Conservation (phyloP, 2,797 vertebrate species). For the Rhinella marina region DNA sequence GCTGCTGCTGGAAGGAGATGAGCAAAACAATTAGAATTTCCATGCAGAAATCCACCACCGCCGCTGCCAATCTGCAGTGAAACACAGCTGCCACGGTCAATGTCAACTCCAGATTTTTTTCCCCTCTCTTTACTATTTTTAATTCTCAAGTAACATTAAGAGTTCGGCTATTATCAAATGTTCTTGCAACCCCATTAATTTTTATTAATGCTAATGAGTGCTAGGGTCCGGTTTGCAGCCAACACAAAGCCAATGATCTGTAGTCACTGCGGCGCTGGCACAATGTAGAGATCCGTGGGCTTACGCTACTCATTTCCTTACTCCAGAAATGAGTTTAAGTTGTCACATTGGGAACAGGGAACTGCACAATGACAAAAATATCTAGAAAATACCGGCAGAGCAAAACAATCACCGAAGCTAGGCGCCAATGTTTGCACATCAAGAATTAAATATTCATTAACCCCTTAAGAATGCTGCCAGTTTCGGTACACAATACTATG, state of each 20-base stretch:
- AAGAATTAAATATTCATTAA: neutral
- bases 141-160: conserved; percentile 47
- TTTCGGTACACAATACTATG: too few relatives aligned
- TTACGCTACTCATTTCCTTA: neutral
- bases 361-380: neutral
- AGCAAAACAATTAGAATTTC: conserved; percentile 48
- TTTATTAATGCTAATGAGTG: conserved; percentile 56
- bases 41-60: conserved; percentile 6
- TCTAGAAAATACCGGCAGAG: neutral
- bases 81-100: conserved; percentile 35
- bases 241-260: conserved; percentile 30
- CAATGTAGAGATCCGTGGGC: conserved; percentile 4
- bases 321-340: neutral
- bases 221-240: conserved; percentile 34
- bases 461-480: too few relatives aligned
- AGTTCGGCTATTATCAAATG: conserved; percentile 41
- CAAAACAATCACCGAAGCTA: neutral
- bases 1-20: conserved; percentile 37
- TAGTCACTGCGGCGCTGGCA: conserved; percentile 2
- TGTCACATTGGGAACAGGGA: neutral
- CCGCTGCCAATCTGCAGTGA: conserved; percentile 23
- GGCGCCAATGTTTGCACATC: neutral
- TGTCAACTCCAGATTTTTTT: conserved; percentile 28
- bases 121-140: conserved; percentile 24
- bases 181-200: conserved; percentile 50